Evolutionary conservation across 2,797 vertebrate species (phyloP), one percentile per base, ranked within the genome.

Genomic region (Novumbra hubbsi): DNA sequence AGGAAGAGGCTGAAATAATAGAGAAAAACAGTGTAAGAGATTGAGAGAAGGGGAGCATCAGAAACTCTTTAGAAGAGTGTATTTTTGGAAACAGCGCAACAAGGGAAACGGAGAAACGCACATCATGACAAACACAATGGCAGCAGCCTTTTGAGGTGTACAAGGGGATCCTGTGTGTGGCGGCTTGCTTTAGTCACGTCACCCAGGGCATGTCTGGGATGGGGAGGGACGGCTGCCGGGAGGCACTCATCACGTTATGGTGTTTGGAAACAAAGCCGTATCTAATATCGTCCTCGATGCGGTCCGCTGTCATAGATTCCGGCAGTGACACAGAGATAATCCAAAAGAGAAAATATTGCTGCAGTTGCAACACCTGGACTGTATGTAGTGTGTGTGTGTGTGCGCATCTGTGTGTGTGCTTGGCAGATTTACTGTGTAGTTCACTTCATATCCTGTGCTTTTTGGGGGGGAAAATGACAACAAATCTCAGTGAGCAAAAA

Each of bases 231-330:
- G 74, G 69, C 65, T 60, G 71, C 4, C 19, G 55, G 21, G 55
- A n/a, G 74, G 17, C 24, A 30, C 38, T 15, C 50, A 78, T 74
- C 62, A 55, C 6, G 77, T 79, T 70, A 68, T 69, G 73, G 68
- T 64, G 74, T 85, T 79, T 79, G 32, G 80, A 83, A 86, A 83
- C 73, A 83, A 78, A 77, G 52, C 66, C 78, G 71, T 70, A 30
- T 71, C 60, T 73, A 71, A 71, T 69, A 74, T 63, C 71, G 48
- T 77, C 71, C 0, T 7, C 70, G 66, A 34, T 50, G 8, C 52
- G 30, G 66, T 71, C 38, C 52, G 15, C 27, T 11, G 65, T 71
- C 60, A 82, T 78, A 16, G 63, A 71, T 77, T 73, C 71, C 68
- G 8, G 48, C 38, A 65, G 64, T 55, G 14, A 5, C 30, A 74